These are phyloP conservation scores for Epinotia nisella DNA, from an alignment of 2,888 invertebrate species.

Conservation along the genomic window DNA sequence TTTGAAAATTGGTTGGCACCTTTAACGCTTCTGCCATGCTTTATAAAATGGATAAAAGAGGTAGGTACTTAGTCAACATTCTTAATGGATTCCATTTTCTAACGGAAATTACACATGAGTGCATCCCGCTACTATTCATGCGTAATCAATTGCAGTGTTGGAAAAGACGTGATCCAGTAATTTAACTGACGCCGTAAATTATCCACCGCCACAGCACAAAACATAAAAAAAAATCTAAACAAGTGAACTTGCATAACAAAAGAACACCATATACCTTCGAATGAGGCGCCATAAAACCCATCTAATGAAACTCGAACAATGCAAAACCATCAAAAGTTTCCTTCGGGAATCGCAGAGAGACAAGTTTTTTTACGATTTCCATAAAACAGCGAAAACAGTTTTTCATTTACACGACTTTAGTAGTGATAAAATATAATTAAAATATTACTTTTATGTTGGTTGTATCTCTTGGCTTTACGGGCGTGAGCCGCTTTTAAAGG, in stretches of 20 bases:
- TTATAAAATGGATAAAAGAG: no score
- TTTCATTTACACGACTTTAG: constrained; percentile 84
- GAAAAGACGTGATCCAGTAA: not conserved
- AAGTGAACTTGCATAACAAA: constrained; percentile 40
- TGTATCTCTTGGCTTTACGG: constrained; percentile 77
- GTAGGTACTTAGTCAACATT: no score
- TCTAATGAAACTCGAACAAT: constrained; percentile 78
- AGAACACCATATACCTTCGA: constrained; percentile 51
- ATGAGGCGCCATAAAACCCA: constrained; percentile 57
- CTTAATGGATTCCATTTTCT: no score
- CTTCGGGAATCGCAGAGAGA: constrained; percentile 61
- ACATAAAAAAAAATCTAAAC: constrained; percentile 41
- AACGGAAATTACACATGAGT: no score
- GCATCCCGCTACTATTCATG: no score
- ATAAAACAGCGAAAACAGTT: constrained; percentile 80
- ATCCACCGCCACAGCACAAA: not conserved
- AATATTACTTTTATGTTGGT: constrained; percentile 78
- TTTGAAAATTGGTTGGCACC: no score
- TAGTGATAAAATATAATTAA: constrained; percentile 84
- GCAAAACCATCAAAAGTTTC: constrained; percentile 75
- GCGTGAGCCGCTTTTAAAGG: constrained; percentile 66
- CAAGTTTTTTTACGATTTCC: constrained; percentile 83
- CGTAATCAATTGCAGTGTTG: no score
- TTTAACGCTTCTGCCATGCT: no score
- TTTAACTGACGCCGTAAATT: constrained; percentile 18